These are phyloP conservation scores for Peromyscus californicus DNA, from an alignment of 2,113 vertebrate species.

Conservation along the genomic window DNA sequence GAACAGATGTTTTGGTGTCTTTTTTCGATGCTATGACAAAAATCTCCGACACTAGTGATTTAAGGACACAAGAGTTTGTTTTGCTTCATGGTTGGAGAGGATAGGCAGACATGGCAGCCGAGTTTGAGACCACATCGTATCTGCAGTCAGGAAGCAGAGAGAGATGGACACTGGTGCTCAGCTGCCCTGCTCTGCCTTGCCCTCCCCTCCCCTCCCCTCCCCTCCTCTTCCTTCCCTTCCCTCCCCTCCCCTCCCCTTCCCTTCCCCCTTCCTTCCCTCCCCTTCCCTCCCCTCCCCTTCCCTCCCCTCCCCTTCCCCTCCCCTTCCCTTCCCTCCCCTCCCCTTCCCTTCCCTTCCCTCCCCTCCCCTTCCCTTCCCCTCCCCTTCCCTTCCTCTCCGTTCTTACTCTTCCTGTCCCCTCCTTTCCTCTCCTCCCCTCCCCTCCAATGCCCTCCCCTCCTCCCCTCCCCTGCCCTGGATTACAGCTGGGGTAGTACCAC, in stretches of 20 bases:
- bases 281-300: no score
- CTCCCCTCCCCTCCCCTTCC: accelerated
- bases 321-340: no score
- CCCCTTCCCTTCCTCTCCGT: no score
- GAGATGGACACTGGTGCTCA: not conserved
- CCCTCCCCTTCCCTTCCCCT: accelerated
- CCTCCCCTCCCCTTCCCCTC: no score
- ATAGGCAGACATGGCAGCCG: no score
- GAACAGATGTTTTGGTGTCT: no score
- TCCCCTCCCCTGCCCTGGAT: no score
- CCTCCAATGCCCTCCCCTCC: not conserved
- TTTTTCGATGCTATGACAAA: not conserved
- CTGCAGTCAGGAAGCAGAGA: not conserved
- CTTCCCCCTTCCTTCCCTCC: accelerated
- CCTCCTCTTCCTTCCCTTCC: no score
- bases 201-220: no score
- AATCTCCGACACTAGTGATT: not conserved
- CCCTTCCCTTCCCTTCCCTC: no score
- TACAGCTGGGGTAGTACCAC: not conserved
- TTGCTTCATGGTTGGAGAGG: no score
- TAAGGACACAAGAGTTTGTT: not conserved
- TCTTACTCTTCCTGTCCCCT: accelerated
- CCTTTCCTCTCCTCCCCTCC: not conserved
- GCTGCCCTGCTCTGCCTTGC: not conserved
- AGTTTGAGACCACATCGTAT: no score